These are phyloP conservation scores for Gadus macrocephalus DNA, from an alignment of 2,113 vertebrate genomes.

Conservation along the genomic window DNA sequence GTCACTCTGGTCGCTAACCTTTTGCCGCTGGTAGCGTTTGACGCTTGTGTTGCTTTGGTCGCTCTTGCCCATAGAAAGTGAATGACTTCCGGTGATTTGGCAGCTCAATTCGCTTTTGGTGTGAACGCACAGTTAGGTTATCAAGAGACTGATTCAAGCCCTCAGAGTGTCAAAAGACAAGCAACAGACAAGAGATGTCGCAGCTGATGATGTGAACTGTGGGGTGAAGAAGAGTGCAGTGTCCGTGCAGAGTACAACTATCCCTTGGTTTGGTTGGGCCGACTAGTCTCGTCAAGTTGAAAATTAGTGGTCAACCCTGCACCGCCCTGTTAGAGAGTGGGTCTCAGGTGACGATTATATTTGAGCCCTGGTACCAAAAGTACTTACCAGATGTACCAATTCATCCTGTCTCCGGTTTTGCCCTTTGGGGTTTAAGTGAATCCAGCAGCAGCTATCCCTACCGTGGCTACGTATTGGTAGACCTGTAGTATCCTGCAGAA, in stretches of 20 bases:
- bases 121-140: constrained; percentile 5
- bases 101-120: too few relatives aligned
- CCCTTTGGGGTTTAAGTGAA: constrained; percentile 28
- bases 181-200: neutral
- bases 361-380: constrained; percentile 21
- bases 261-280: constrained; percentile 10
- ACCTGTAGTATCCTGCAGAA: constrained; percentile 14
- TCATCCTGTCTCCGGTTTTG: constrained; percentile 13
- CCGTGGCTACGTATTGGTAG: constrained; percentile 22
- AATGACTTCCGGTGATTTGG: too few relatives aligned
- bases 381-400: constrained; percentile 19
- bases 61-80: too few relatives aligned
- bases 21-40: too few relatives aligned
- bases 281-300: constrained; percentile 1
- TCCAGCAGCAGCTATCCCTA: constrained; percentile 22
- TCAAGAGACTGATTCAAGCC: constrained; percentile 24
- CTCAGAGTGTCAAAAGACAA: constrained; percentile 15
- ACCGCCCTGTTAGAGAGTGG: constrained; percentile 19
- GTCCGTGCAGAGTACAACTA: neutral
- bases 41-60: too few relatives aligned
- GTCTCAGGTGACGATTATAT: constrained; percentile 27
- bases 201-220: constrained; percentile 8
- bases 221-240: neutral
- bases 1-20: too few relatives aligned
- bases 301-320: neutral